Evolutionary conservation across 2,797 vertebrate genomes (phyloP).

Genomic region (Taeniopygia guttata): DNA sequence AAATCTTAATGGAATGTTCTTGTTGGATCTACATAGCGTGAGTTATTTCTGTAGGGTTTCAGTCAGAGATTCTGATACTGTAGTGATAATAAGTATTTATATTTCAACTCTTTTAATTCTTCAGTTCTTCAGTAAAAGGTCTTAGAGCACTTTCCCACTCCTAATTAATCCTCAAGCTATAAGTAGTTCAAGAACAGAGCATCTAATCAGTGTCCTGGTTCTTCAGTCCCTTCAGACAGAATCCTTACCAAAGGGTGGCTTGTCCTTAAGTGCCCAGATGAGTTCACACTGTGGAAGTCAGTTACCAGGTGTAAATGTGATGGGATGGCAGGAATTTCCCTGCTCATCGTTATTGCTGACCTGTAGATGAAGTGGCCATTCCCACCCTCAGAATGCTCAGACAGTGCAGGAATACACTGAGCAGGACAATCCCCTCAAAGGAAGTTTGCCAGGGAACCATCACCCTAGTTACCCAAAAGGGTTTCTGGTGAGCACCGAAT

Average conservation of each 20-base stretch:
- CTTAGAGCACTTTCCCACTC: constrained; percentile 6
- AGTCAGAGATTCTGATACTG: neutral
- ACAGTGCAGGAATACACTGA: neutral
- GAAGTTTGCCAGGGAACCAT: neutral
- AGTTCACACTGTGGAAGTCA: neutral
- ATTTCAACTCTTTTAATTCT: constrained; percentile 23
- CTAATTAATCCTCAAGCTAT: neutral
- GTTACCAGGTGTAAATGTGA: neutral
- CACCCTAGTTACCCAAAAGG: neutral
- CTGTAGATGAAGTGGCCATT: neutral
- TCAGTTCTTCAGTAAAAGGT: constrained; percentile 20
- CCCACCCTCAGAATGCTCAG: neutral
- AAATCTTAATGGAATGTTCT: neutral
- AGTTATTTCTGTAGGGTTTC: neutral
- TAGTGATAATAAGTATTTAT: neutral
- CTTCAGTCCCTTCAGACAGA: neutral
- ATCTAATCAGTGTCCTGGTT: constrained; percentile 20
- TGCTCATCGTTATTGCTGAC: neutral
- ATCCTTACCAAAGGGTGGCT: neutral
- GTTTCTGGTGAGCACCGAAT: neutral
- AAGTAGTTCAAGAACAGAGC: constrained; percentile 49
- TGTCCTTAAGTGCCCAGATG: neutral
- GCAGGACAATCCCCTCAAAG: neutral
- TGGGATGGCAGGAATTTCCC: neutral
- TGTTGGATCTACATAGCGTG: neutral